phyloP scores from a whole-genome alignment of 2,113 vertebrate genomes.

The Oryzias woworae region DNA sequence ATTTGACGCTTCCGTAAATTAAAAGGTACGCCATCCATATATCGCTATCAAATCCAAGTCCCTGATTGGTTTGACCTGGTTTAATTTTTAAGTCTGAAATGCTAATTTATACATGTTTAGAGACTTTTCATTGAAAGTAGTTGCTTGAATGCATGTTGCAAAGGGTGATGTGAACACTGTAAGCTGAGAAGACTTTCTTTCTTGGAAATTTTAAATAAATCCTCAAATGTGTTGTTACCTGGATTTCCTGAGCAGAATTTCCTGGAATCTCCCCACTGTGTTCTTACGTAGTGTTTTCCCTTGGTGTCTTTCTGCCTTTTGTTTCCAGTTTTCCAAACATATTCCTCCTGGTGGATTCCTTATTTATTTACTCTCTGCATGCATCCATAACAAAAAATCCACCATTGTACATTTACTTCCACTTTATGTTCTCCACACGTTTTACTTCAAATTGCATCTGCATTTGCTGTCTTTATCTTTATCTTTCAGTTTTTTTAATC shows the following conservation, averaged over 20 bases:
- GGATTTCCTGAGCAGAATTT: constrained; percentile 2
- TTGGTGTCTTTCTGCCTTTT: constrained; percentile 3
- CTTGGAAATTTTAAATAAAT: too few relatives aligned
- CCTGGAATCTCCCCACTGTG: background rate
- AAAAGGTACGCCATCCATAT: too few relatives aligned
- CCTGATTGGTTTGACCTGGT: too few relatives aligned
- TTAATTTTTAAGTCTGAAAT: too few relatives aligned
- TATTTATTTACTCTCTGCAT: constrained; percentile 20
- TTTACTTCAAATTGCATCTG: constrained; percentile 18
- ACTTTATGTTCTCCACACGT: background rate
- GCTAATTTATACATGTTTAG: too few relatives aligned
- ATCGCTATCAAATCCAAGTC: too few relatives aligned
- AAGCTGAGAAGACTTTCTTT: too few relatives aligned
- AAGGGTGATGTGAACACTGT: too few relatives aligned
- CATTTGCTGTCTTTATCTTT: constrained; percentile 7
- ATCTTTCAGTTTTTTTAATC: background rate
- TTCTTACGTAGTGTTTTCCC: background rate
- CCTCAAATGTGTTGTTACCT: constrained; percentile 44
- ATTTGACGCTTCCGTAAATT: too few relatives aligned
- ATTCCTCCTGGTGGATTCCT: background rate
- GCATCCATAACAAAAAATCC: constrained; percentile 43
- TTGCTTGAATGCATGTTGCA: too few relatives aligned
- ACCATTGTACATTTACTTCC: background rate
- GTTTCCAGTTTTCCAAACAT: background rate
- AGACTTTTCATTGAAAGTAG: too few relatives aligned